These are phyloP conservation scores for Urocyon cinereoargenteus DNA, from an alignment of 2,797 vertebrate genomes.

Conservation along the genomic window DNA sequence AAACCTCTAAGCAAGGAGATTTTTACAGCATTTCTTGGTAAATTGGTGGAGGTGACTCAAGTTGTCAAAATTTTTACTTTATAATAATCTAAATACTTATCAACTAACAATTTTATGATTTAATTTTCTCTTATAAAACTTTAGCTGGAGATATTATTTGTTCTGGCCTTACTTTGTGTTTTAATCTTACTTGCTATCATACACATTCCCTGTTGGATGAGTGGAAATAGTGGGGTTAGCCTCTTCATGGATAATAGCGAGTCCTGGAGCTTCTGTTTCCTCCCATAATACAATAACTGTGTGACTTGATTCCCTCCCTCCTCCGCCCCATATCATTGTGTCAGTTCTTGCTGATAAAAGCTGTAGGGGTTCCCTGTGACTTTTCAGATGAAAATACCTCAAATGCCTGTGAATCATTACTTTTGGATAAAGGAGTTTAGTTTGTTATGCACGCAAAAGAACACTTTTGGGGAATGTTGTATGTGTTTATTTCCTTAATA, in stretches of 20 bases:
- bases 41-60: background rate
- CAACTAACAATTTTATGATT: background rate
- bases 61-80: background rate
- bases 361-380: background rate
- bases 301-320: background rate
- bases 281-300: background rate
- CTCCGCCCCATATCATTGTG: background rate
- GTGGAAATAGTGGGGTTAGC: background rate
- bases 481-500: background rate
- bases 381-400: slow-evolving; percentile 56
- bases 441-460: background rate
- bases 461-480: background rate
- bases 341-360: slow-evolving; percentile 40
- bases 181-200: background rate
- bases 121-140: slow-evolving; percentile 13
- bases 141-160: background rate
- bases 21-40: background rate
- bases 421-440: slow-evolving; percentile 32
- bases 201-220: background rate
- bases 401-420: background rate
- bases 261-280: background rate
- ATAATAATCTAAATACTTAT: background rate
- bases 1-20: background rate
- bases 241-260: background rate
- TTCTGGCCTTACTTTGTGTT: background rate